Evolutionary conservation across 1,140 invertebrate genomes (phyloP).

Genomic region (Heterodera schachtii): DNA sequence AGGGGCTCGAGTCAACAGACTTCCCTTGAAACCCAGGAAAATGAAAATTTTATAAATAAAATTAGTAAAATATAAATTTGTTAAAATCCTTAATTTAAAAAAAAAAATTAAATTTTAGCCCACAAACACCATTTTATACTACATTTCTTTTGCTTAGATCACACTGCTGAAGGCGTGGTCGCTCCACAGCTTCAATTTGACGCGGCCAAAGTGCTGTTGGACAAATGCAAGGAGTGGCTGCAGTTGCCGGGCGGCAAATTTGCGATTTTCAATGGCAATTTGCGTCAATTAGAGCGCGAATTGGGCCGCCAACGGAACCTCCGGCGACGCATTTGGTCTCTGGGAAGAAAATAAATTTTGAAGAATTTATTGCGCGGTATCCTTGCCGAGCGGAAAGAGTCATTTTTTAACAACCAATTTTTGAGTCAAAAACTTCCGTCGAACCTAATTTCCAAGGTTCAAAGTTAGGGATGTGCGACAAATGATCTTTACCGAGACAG

Average conservation of each 20-base stretch:
- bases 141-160: constrained; percentile 17
- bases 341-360: neutral
- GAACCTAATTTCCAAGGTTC: too few species aligned
- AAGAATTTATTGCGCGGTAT: neutral
- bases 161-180: constrained; percentile 2
- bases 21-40: too few species aligned
- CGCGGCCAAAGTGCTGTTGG: constrained; percentile 15
- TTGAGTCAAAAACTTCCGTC: too few species aligned
- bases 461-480: too few species aligned
- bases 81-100: neutral
- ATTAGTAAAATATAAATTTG: too few species aligned
- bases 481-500: too few species aligned
- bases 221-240: constrained; percentile 20
- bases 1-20: too few species aligned
- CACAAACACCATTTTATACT: neutral
- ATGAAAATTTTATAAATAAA: too few species aligned
- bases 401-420: too few species aligned
- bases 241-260: neutral
- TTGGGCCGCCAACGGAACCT: constrained; percentile 12
- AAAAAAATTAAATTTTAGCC: neutral
- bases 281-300: constrained; percentile 14
- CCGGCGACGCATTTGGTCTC: constrained; percentile 9
- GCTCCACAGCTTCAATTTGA: constrained; percentile 15
- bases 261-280: constrained; percentile 13
- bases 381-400: too few species aligned